Evolutionary conservation across 2,113 vertebrate species (phyloP).

Genomic region (Castor canadensis): DNA sequence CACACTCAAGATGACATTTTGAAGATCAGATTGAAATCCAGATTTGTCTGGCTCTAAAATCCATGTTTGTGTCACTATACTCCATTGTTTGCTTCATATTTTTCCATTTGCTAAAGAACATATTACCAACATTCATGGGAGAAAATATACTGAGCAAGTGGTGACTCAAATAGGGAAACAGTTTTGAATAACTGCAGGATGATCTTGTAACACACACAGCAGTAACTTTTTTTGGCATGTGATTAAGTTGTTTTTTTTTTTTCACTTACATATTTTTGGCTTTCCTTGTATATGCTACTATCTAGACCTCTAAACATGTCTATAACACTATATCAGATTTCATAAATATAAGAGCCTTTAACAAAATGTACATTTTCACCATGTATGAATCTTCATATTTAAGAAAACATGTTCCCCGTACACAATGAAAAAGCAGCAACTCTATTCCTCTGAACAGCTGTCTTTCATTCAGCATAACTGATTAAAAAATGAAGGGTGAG

Average conservation of each 20-base stretch:
- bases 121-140: slow-evolving; percentile 24
- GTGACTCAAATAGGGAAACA: slow-evolving; percentile 69
- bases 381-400: slow-evolving; percentile 12
- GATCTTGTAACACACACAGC: slow-evolving; percentile 15
- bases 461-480: neutral
- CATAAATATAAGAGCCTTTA: neutral
- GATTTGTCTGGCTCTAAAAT: slow-evolving; percentile 27
- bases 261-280: slow-evolving; percentile 55
- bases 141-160: neutral
- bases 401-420: neutral
- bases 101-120: neutral
- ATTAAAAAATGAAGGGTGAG: slow-evolving; percentile 57
- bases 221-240: slow-evolving; percentile 66
- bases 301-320: slow-evolving; percentile 13
- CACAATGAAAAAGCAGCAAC: neutral
- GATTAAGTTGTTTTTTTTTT: neutral
- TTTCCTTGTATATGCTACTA: slow-evolving; percentile 21
- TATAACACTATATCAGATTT: neutral
- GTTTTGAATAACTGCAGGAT: slow-evolving; percentile 72
- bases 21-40: slow-evolving; percentile 35
- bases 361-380: slow-evolving; percentile 53
- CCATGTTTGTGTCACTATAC: slow-evolving; percentile 31
- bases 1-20: neutral
- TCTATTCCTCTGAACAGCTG: neutral
- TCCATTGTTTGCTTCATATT: slow-evolving; percentile 42